phyloP scores from a whole-genome alignment of 1,140 invertebrate species.

The Hyposmocoma kahamanoa region DNA sequence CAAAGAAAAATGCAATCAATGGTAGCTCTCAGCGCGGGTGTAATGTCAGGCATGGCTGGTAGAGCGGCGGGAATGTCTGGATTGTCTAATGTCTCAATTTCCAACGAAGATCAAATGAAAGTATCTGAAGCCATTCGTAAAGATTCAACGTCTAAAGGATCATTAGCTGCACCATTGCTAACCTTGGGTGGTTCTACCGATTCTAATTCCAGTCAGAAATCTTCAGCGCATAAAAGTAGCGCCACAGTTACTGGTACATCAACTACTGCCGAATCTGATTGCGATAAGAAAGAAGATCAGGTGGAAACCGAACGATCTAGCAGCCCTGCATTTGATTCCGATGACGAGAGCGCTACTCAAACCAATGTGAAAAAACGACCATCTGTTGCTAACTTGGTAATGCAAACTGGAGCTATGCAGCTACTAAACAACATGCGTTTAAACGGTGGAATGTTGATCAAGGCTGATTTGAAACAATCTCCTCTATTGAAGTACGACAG shows the following conservation, averaged over 20 bases:
- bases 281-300: constrained; percentile 69
- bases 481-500: constrained; percentile 44
- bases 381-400: constrained; percentile 78
- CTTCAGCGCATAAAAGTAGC: constrained; percentile 75
- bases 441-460: constrained; percentile 75
- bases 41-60: constrained; percentile 92
- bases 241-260: constrained; percentile 76
- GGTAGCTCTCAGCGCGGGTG: constrained; percentile 90
- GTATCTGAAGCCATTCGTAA: constrained; percentile 47
- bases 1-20: constrained; percentile 95
- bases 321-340: constrained; percentile 96
- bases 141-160: constrained; percentile 58
- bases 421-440: constrained; percentile 75
- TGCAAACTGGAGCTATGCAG: constrained; percentile 75
- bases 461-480: constrained; percentile 49
- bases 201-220: constrained; percentile 78
- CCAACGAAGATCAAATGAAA: constrained; percentile 82
- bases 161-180: constrained; percentile 58
- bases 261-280: constrained; percentile 70
- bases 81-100: constrained; percentile 83
- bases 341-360: constrained; percentile 84
- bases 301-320: constrained; percentile 93
- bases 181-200: constrained; percentile 68
- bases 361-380: constrained; percentile 74
- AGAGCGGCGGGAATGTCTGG: constrained; percentile 87